These are phyloP conservation scores for Hepsetus odoe DNA, from an alignment of 2,113 vertebrate species.

Conservation along the genomic window DNA sequence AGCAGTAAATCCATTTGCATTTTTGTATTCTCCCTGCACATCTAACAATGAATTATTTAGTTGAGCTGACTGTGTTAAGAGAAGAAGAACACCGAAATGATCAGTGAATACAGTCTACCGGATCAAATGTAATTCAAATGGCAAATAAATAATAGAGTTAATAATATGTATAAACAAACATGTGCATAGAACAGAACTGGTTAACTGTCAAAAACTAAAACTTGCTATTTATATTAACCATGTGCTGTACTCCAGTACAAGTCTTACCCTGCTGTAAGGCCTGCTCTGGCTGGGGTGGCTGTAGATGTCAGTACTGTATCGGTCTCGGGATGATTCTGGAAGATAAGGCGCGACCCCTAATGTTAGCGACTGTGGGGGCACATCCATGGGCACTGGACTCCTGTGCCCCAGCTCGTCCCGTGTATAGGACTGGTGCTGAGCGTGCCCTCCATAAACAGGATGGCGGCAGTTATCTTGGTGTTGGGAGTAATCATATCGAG, in stretches of 20 bases:
- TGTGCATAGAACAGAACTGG: too few species aligned
- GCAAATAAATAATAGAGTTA: too few species aligned
- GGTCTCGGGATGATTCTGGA: constrained; percentile 82
- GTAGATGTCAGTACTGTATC: constrained; percentile 84
- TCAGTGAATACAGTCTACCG: too few species aligned
- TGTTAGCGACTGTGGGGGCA: constrained; percentile 71
- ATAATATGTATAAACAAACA: too few species aligned
- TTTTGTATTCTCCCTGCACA: too few species aligned
- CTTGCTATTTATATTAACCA: constrained; percentile 23
- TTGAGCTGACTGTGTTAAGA: too few species aligned
- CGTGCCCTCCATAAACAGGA: constrained; percentile 77
- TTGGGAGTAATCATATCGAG: constrained; percentile 82
- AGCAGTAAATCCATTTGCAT: too few species aligned
- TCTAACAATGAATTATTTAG: too few species aligned
- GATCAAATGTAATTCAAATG: too few species aligned
- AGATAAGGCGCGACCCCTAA: constrained; percentile 82
- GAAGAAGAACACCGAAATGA: too few species aligned
- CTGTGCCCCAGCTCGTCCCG: constrained; percentile 87
- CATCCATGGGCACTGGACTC: constrained; percentile 88
- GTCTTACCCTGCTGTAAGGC: constrained; percentile 84
- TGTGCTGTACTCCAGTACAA: background rate
- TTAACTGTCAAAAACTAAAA: background rate
- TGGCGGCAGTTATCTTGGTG: constrained; percentile 85
- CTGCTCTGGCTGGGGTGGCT: constrained; percentile 86
- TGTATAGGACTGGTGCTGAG: constrained; percentile 81